phyloP scores from a whole-genome alignment of 2,888 invertebrate genomes.

The Pseudococcus viburni region DNA sequence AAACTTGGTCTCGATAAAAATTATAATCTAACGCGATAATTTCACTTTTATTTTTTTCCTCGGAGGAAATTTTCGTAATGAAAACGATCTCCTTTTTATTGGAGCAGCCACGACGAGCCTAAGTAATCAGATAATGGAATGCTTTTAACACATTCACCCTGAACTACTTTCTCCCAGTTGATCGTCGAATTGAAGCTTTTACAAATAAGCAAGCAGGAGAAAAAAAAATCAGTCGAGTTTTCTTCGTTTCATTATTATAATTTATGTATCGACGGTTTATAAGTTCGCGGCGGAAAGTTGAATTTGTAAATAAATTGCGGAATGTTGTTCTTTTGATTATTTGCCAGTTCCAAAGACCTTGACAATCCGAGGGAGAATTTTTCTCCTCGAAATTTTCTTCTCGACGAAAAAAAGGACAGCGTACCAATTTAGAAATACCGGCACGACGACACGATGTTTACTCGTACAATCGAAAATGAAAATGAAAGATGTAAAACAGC shows the following conservation, averaged over 20 bases:
- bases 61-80: not conserved
- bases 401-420: too few species aligned
- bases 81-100: not conserved
- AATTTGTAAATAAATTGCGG: not conserved
- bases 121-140: not conserved
- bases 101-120: not conserved
- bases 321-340: not conserved
- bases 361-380: not conserved
- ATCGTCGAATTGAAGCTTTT: not conserved
- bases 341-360: conserved; percentile 9
- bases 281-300: not conserved
- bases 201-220: too few species aligned
- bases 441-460: not conserved
- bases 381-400: not conserved
- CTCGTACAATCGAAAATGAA: not conserved
- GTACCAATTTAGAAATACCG: too few species aligned
- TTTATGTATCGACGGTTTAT: not conserved
- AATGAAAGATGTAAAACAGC: not conserved
- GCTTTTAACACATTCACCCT: not conserved
- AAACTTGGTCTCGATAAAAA: not conserved
- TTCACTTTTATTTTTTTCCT: not conserved
- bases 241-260: conserved; percentile 15
- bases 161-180: not conserved
- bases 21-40: not conserved
- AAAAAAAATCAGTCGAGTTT: not conserved